These are phyloP conservation scores for Ditylenchus weischeri DNA, from an alignment of 2,888 invertebrate species.

Conservation along the genomic window DNA sequence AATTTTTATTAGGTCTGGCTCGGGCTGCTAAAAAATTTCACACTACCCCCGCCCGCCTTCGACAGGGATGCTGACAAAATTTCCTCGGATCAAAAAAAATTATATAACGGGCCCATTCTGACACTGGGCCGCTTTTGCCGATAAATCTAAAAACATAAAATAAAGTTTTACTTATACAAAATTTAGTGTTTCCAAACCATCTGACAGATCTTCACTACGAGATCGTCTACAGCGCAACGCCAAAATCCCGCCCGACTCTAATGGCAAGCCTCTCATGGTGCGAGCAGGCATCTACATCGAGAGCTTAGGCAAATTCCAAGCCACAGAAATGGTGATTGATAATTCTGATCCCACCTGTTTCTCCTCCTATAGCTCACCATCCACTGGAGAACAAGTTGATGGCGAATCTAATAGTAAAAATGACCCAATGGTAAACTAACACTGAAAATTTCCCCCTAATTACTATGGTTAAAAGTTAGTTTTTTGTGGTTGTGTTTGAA, in stretches of 20 bases:
- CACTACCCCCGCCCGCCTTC: too few relatives aligned
- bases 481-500: too few relatives aligned
- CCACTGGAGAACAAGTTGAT: conserved; percentile 6
- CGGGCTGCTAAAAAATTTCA: too few relatives aligned
- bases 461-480: too few relatives aligned
- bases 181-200: conserved; percentile 3
- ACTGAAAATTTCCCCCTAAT: too few relatives aligned
- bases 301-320: conserved; percentile 31
- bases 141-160: background rate
- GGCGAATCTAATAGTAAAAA: background rate
- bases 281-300: conserved; percentile 41
- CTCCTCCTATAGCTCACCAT: conserved; percentile 5
- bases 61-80: too few relatives aligned
- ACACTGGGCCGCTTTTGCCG: too few relatives aligned
- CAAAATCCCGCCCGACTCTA: conserved; percentile 26
- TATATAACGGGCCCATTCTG: too few relatives aligned
- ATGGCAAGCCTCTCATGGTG: conserved; percentile 30
- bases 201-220: conserved; percentile 22
- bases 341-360: background rate
- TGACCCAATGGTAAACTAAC: conserved; percentile 3
- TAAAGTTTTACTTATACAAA: background rate
- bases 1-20: too few relatives aligned
- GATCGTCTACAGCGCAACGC: conserved; percentile 27
- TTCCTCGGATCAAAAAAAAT: too few relatives aligned
- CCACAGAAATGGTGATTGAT: conserved; percentile 35